phyloP scores from a whole-genome alignment of 2,797 vertebrate genomes.

The Champsocephalus esox region DNA sequence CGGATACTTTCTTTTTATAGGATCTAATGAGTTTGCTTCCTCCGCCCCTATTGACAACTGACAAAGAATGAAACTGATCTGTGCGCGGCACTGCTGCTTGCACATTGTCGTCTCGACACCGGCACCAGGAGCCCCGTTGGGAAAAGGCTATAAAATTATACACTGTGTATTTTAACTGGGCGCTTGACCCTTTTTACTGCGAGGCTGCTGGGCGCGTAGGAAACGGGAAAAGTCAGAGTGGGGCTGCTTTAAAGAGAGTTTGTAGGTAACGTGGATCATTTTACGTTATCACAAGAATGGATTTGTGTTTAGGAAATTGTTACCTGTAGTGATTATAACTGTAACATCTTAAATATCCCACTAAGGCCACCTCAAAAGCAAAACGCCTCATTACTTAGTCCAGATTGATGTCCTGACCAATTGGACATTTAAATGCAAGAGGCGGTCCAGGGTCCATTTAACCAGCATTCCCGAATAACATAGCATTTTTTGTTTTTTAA shows the following conservation, averaged over 20 bases:
- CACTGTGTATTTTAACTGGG: constrained; percentile 78
- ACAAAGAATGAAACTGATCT: constrained; percentile 85
- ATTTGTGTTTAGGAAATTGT: constrained; percentile 10
- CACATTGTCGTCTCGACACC: constrained; percentile 75
- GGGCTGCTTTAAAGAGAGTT: constrained; percentile 20
- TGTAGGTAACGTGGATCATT: constrained; percentile 47
- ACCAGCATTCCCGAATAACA: constrained; percentile 57
- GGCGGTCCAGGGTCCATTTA: constrained; percentile 33
- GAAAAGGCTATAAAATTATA: constrained; percentile 80
- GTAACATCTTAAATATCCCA: neutral
- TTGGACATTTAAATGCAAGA: constrained; percentile 39
- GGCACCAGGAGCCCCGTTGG: constrained; percentile 77
- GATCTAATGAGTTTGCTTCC: constrained; percentile 82
- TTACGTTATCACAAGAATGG: constrained; percentile 19
- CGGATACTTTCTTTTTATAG: constrained; percentile 87
- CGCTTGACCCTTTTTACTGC: constrained; percentile 72
- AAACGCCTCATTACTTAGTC: neutral
- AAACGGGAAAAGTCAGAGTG: constrained; percentile 43
- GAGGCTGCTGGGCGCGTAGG: constrained; percentile 37
- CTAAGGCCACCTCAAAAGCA: neutral
- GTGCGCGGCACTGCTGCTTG: constrained; percentile 66
- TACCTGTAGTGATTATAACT: constrained; percentile 4
- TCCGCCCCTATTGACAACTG: constrained; percentile 84
- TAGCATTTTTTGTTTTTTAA: constrained; percentile 19
- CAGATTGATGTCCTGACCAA: neutral